phyloP scores from a whole-genome alignment of 2,113 vertebrate species.

The Vanacampus margaritifer region DNA sequence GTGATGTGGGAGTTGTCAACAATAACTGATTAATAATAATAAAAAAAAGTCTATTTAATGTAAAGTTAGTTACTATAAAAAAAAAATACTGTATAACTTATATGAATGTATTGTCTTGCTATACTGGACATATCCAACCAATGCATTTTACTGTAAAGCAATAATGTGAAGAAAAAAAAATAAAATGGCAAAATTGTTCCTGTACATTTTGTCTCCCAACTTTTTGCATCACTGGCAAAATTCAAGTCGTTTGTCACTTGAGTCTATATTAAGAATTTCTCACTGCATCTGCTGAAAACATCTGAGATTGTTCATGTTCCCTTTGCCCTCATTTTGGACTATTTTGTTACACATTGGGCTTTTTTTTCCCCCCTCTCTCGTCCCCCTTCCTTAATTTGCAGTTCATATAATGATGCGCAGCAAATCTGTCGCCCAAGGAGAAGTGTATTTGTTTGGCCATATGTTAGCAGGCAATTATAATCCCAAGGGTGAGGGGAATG shows the following conservation, averaged over 20 bases:
- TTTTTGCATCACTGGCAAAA: slow-evolving; percentile 56
- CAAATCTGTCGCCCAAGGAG: too few species aligned
- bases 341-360: too few species aligned
- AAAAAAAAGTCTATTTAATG: slow-evolving; percentile 70
- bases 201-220: slow-evolving; percentile 64
- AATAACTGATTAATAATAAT: slow-evolving; percentile 64
- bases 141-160: slow-evolving; percentile 82
- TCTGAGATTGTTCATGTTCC: background rate
- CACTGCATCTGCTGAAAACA: background rate
- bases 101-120: slow-evolving; percentile 83
- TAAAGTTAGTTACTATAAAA: slow-evolving; percentile 77
- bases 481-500: too few species aligned
- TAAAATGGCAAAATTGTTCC: slow-evolving; percentile 67
- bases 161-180: slow-evolving; percentile 75
- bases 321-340: background rate
- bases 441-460: too few species aligned
- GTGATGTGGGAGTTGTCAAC: slow-evolving; percentile 87
- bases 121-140: slow-evolving; percentile 77
- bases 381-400: too few species aligned
- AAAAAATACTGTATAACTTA: slow-evolving; percentile 81
- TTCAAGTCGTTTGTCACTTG: slow-evolving; percentile 49
- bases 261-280: background rate
- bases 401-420: too few species aligned
- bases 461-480: too few species aligned
- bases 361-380: too few species aligned